These are phyloP conservation scores for Belonocnema kinseyi DNA, from an alignment of 1,140 invertebrate genomes.

Conservation along the genomic window DNA sequence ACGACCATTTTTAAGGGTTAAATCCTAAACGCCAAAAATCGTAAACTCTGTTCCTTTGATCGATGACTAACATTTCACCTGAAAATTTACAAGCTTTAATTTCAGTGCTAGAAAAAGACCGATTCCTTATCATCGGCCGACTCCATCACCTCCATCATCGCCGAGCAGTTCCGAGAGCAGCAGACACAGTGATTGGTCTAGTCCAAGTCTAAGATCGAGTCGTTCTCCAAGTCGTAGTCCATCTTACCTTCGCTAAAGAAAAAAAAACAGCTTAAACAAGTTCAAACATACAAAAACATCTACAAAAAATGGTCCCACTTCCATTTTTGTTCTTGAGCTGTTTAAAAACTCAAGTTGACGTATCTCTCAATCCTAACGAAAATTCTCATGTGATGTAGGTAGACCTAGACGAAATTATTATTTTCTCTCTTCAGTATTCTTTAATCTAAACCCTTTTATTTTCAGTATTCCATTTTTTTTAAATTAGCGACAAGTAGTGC, in stretches of 20 bases:
- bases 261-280: background rate
- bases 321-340: background rate
- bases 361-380: too few species aligned
- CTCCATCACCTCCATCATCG: constrained; percentile 84
- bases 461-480: background rate
- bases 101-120: constrained; percentile 91
- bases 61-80: background rate
- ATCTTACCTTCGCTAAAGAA: constrained; percentile 45
- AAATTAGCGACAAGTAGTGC: background rate
- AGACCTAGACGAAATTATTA: background rate
- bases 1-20: too few species aligned
- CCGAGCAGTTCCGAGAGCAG: constrained; percentile 81
- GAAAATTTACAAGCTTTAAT: constrained; percentile 60
- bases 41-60: background rate
- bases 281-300: too few species aligned
- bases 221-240: constrained; percentile 62
- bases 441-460: background rate
- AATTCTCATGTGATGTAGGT: too few species aligned
- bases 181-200: constrained; percentile 74
- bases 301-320: background rate
- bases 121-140: constrained; percentile 90
- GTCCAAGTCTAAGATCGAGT: constrained; percentile 70
- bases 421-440: background rate
- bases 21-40: background rate
- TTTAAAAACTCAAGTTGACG: too few species aligned